Evolutionary conservation across 2,113 vertebrate genomes (phyloP).

Genomic region (Diphyllodes magnificus): DNA sequence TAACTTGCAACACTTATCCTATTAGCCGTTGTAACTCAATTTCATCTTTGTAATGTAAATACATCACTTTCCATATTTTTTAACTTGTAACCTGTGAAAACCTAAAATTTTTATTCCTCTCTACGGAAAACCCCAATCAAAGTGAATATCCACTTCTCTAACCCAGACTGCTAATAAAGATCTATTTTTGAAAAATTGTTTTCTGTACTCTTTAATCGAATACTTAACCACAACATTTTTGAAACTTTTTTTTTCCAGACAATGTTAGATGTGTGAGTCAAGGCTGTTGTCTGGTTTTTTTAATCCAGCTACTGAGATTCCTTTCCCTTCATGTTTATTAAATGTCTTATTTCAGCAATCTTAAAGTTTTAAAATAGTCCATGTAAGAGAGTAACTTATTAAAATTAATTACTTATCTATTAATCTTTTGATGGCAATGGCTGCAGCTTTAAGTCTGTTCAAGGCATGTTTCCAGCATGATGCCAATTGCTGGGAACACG

Average conservation of each 20-base stretch:
- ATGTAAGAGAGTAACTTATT: neutral
- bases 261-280: fast-evolving
- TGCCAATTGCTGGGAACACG: fast-evolving
- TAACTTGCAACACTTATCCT: neutral
- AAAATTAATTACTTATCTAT: neutral
- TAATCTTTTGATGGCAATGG: neutral
- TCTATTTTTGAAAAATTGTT: neutral
- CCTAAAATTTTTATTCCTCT: neutral
- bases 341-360: neutral
- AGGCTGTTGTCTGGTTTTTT: neutral
- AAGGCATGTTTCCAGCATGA: neutral
- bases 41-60: neutral
- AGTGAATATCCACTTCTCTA: neutral
- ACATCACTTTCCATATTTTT: neutral
- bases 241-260: neutral
- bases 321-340: neutral
- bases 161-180: neutral
- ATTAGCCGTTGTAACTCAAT: neutral
- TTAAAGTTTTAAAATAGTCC: neutral
- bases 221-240: neutral
- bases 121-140: neutral
- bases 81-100: neutral
- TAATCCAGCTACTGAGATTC: neutral
- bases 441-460: neutral
- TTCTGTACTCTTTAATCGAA: neutral